Percentiles rank a stretch among this genome's conserved stretches.
These are phyloP conservation scores for Scrobipalpa atriplicella DNA, from an alignment of 2,888 invertebrate species.

Conservation along the genomic window DNA sequence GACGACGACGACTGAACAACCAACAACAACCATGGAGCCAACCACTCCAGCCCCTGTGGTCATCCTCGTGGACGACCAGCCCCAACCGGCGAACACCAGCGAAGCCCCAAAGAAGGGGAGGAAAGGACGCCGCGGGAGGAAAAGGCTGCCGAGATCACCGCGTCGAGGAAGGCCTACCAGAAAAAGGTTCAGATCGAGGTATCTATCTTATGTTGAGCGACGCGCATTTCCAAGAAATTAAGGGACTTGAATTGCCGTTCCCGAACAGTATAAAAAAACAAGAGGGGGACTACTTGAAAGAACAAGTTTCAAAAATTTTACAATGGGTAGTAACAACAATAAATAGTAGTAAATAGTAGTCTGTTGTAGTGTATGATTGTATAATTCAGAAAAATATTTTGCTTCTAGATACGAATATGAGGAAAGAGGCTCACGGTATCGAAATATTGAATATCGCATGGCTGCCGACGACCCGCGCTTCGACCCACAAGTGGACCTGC, in stretches of 20 bases:
- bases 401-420: conserved; percentile 62
- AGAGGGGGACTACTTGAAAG: background rate
- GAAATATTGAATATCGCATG: conserved; percentile 78
- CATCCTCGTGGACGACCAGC: conserved; percentile 75
- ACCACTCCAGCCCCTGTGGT: conserved; percentile 69
- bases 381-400: background rate
- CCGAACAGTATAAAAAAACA: no score
- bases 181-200: conserved; percentile 77
- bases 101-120: conserved; percentile 55
- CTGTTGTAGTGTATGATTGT: background rate
- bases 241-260: no score
- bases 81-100: conserved; percentile 65
- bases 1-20: conserved; percentile 60
- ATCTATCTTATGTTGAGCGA: conserved; percentile 28
- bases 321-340: no score
- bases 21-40: conserved; percentile 55
- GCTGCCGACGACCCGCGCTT: conserved; percentile 79
- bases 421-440: conserved; percentile 64
- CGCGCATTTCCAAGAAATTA: background rate
- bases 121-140: conserved; percentile 67
- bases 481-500: conserved; percentile 75
- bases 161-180: conserved; percentile 73
- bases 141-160: conserved; percentile 69
- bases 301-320: background rate
- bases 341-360: no score